A percentile compares a stretch with the other conserved stretches of the same genome.
These are phyloP conservation scores for Chrysodeixis includens DNA, from an alignment of 2,888 invertebrate species.

Conservation along the genomic window DNA sequence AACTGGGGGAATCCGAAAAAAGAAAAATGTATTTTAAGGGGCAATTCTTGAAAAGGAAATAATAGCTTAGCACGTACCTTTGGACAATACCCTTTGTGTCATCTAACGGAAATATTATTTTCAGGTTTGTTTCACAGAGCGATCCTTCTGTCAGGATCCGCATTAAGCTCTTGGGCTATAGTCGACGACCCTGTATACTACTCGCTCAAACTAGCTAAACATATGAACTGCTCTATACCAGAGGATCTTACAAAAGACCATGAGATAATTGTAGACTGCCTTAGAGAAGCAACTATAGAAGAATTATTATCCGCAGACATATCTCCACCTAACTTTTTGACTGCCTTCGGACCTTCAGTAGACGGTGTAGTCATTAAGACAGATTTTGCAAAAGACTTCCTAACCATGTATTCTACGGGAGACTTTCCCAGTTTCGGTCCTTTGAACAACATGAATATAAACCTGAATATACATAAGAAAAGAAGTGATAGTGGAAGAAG, in stretches of 20 bases:
- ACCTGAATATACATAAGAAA: slow-evolving; percentile 89
- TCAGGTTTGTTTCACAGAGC: slow-evolving; percentile 96
- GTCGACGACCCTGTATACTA: slow-evolving; percentile 96
- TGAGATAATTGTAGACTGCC: slow-evolving; percentile 95
- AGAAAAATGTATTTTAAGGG: slow-evolving; percentile 40
- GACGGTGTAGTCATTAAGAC: slow-evolving; percentile 98
- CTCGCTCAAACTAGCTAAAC: slow-evolving; percentile 93
- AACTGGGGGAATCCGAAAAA: slow-evolving; percentile 35
- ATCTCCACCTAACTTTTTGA: slow-evolving; percentile 94
- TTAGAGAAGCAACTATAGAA: slow-evolving; percentile 93
- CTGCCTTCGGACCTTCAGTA: slow-evolving; percentile 97
- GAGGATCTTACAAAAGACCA: slow-evolving; percentile 95
- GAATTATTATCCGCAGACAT: slow-evolving; percentile 93
- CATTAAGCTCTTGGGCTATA: slow-evolving; percentile 96
- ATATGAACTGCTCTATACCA: slow-evolving; percentile 95
- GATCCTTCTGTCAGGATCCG: slow-evolving; percentile 95
- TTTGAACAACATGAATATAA: slow-evolving; percentile 87
- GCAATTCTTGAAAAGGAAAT: slow-evolving; percentile 35
- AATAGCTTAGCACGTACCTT: slow-evolving; percentile 32
- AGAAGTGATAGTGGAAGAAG: slow-evolving; percentile 90
- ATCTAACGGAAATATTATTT: slow-evolving; percentile 38
- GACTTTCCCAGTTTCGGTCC: slow-evolving; percentile 91
- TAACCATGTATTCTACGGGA: slow-evolving; percentile 92
- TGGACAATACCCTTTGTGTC: slow-evolving; percentile 31
- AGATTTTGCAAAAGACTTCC: slow-evolving; percentile 94